Evolutionary conservation across 2,797 vertebrate species (phyloP).

Genomic region (Melanotaenia boesemani): DNA sequence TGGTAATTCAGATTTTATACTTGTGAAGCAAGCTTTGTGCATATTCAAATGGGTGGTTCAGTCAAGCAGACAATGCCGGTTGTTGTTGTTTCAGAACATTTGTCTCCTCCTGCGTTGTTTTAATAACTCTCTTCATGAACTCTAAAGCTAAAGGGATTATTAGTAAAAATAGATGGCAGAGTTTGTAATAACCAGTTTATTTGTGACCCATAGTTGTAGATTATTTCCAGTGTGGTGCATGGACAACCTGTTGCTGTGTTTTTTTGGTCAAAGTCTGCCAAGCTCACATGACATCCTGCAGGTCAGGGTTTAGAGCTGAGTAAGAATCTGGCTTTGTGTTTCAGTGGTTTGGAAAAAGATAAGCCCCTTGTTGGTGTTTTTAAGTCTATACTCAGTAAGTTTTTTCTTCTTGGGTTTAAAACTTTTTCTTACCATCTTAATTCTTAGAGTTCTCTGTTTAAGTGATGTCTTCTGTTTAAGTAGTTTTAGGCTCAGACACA

Average conservation of each 20-base stretch:
- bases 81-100: not conserved
- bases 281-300: conserved; percentile 61
- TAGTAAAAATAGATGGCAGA: not conserved
- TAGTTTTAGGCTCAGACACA: conserved; percentile 13
- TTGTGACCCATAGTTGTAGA: conserved; percentile 16
- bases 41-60: conserved; percentile 9
- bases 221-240: conserved; percentile 30
- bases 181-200: not conserved
- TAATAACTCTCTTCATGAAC: not conserved
- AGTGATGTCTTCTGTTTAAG: not conserved
- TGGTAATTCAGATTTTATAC: not conserved
- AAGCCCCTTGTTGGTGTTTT: not conserved
- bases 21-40: not conserved
- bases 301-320: conserved; percentile 58
- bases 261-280: conserved; percentile 62
- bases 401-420: not conserved
- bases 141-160: no score
- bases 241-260: conserved; percentile 52
- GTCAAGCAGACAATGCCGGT: not conserved
- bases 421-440: not conserved
- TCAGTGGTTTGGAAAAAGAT: conserved; percentile 16
- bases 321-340: conserved; percentile 40
- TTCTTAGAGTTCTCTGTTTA: not conserved
- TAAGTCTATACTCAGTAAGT: not conserved
- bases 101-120: not conserved